phyloP scores from a whole-genome alignment of 2,797 vertebrate species.

The Halcyon smyrnensis region DNA sequence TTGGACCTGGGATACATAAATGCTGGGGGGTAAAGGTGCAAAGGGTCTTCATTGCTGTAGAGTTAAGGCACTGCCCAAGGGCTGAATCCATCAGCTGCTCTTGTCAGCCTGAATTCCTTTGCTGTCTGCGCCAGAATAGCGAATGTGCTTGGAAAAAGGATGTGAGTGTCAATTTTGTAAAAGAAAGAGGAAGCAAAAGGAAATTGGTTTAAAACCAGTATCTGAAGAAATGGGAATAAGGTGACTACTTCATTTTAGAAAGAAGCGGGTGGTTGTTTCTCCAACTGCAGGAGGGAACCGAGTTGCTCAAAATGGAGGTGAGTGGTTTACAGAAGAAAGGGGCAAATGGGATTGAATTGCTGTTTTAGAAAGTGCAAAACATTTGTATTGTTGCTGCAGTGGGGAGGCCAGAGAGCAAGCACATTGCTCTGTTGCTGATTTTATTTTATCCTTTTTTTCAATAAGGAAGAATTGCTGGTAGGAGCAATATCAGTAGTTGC shows the following conservation, averaged over 20 bases:
- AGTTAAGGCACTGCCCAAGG: neutral
- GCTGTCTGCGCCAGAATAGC: rapidly evolving
- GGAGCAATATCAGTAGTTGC: neutral
- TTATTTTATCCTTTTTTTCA: neutral
- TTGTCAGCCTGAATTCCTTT: neutral
- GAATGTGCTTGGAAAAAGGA: neutral
- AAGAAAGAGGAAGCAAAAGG: neutral
- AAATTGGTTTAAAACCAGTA: neutral
- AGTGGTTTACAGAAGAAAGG: neutral
- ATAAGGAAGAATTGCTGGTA: neutral
- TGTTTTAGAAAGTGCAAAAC: neutral
- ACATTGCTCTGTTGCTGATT: neutral
- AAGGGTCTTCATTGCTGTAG: neutral
- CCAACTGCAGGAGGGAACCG: neutral
- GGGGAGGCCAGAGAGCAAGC: neutral
- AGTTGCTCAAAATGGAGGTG: neutral
- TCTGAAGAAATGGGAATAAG: neutral
- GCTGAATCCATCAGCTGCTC: neutral
- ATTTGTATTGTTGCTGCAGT: neutral
- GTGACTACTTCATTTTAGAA: neutral
- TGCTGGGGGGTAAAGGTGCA: neutral
- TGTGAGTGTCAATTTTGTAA: rapidly evolving
- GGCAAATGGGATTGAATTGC: neutral
- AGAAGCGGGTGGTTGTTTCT: neutral
- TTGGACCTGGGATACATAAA: neutral